Conservation (phyloP, 64 coral and sea anemone genomes). For the Stichodactyla mertensii region DNA sequence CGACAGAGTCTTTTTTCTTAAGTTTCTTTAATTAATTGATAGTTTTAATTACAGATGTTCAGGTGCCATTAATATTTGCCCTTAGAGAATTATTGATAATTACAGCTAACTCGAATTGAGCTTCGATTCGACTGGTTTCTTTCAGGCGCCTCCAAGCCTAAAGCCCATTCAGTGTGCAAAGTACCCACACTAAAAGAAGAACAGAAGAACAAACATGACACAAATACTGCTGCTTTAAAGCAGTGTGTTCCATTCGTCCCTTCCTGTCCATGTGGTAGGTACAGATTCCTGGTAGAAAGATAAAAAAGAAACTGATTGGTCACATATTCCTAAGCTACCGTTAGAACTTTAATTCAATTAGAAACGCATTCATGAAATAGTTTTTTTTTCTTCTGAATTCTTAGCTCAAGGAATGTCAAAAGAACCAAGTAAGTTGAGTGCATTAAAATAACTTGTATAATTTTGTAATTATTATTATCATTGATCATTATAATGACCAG, state of each 20-base stretch:
- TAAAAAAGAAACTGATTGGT: no score
- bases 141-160: neutral
- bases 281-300: neutral
- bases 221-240: neutral
- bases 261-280: neutral
- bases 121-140: no score
- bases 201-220: neutral
- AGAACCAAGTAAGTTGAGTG: neutral
- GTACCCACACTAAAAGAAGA: neutral
- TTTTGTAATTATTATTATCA: no score
- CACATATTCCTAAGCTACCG: no score
- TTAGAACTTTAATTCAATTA: no score
- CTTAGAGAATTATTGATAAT: no score
- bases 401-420: neutral
- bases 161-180: neutral
- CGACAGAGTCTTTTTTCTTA: no score
- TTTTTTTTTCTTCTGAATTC: neutral
- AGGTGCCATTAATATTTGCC: no score
- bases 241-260: conserved; percentile 12
- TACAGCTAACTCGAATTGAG: no score
- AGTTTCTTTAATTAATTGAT: no score
- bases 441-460: neutral
- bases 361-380: neutral
- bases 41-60: no score
- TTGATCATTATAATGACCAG: neutral